These are phyloP conservation scores for Aldrovandia affinis DNA, from an alignment of 2,797 vertebrate species.

Conservation along the genomic window DNA sequence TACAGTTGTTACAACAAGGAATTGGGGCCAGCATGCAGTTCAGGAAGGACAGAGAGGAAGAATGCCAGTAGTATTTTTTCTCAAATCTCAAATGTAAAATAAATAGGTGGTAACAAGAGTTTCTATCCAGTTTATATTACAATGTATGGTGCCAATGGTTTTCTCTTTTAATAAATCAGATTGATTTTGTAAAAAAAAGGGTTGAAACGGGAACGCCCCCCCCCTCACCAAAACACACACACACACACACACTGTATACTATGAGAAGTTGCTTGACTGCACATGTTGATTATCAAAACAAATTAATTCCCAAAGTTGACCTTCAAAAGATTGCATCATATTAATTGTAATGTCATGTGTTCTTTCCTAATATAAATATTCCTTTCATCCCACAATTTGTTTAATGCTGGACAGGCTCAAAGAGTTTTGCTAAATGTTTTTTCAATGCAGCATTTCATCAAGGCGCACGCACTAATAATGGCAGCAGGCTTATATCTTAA, in stretches of 20 bases:
- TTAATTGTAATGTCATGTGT: neutral
- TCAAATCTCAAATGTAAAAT: too few relatives aligned
- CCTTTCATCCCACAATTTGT: slow-evolving; percentile 10
- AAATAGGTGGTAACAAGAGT: too few relatives aligned
- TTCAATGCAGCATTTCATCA: neutral
- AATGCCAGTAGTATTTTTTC: too few relatives aligned
- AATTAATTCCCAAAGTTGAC: too few relatives aligned
- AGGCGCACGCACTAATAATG: neutral
- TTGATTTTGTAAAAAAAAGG: too few relatives aligned
- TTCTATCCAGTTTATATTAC: too few relatives aligned
- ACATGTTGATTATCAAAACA: neutral
- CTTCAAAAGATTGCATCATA: neutral
- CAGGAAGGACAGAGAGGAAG: neutral
- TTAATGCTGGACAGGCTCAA: neutral
- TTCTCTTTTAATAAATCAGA: too few relatives aligned
- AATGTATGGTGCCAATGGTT: too few relatives aligned
- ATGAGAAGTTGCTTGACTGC: too few relatives aligned
- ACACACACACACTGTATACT: too few relatives aligned
- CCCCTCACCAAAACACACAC: too few relatives aligned
- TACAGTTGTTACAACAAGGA: neutral
- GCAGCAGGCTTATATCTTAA: neutral
- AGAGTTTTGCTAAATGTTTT: neutral
- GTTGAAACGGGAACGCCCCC: too few relatives aligned
- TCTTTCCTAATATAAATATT: neutral
- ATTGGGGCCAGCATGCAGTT: neutral